These are phyloP conservation scores for Trachymyrmex cornetzi DNA, from an alignment of 1,140 invertebrate species.

Conservation along the genomic window DNA sequence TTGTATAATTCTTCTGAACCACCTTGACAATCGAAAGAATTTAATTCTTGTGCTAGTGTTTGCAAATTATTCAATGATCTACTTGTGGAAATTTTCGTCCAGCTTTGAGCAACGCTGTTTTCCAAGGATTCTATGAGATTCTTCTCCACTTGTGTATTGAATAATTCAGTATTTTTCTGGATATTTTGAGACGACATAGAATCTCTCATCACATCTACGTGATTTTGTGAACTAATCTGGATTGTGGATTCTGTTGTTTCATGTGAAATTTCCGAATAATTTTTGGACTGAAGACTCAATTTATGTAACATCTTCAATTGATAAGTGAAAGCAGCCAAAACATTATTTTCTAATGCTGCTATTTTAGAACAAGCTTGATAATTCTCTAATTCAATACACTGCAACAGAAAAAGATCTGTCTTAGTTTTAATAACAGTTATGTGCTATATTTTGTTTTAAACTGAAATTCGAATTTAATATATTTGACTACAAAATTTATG, in stretches of 20 bases:
- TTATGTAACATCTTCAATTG: conserved; percentile 84
- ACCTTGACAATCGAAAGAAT: conserved; percentile 86
- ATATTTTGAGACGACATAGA: conserved; percentile 55
- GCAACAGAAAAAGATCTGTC: conserved; percentile 15
- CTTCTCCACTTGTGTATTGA: conserved; percentile 83
- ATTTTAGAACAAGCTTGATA: conserved; percentile 86
- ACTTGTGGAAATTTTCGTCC: conserved; percentile 84
- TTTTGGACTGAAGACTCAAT: conserved; percentile 62
- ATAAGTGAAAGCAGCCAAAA: conserved; percentile 82
- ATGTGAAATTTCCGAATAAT: background rate
- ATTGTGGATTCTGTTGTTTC: background rate
- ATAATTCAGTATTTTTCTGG: conserved; percentile 78
- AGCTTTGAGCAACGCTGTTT: conserved; percentile 80
- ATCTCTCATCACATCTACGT: background rate
- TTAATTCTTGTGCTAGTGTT: conserved; percentile 83
- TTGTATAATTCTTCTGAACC: conserved; percentile 85
- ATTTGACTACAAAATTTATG: background rate
- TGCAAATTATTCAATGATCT: conserved; percentile 84
- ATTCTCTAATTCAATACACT: conserved; percentile 84
- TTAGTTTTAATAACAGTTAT: background rate
- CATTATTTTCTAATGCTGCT: conserved; percentile 84
- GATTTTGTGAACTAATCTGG: background rate
- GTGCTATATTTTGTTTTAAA: background rate
- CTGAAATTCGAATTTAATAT: background rate
- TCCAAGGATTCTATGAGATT: conserved; percentile 84